phyloP scores from a whole-genome alignment of 2,797 vertebrate species.

The Eleutherodactylus coqui region DNA sequence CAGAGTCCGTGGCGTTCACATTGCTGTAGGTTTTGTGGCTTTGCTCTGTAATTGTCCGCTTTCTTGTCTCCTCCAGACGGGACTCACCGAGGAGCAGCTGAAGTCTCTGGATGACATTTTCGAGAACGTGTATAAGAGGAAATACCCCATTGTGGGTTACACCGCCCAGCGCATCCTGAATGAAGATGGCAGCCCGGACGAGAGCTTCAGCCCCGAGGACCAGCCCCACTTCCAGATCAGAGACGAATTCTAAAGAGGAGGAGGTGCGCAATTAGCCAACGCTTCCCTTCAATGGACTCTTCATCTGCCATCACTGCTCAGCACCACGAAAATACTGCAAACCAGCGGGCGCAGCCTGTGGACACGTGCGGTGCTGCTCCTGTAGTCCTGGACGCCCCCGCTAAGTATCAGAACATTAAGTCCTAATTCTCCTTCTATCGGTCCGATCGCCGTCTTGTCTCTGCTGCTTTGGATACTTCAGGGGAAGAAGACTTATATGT shows the following conservation, averaged over 20 bases:
- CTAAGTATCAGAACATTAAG: not conserved
- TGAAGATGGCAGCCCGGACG: conserved; percentile 88
- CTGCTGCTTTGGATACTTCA: no score
- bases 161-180: conserved; percentile 87
- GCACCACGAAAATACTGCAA: not conserved
- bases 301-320: no score
- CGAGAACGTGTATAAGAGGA: conserved; percentile 90
- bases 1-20: no score
- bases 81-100: conserved; percentile 86
- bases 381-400: not conserved
- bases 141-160: conserved; percentile 96
- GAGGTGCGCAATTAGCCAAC: no score
- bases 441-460: no score
- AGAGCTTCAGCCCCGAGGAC: conserved; percentile 90
- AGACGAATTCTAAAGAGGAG: conserved; percentile 94
- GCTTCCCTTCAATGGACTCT: not conserved
- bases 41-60: not conserved
- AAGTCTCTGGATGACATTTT: conserved; percentile 86
- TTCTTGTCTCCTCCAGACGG: conserved; percentile 74
- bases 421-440: not conserved
- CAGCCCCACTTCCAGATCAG: conserved; percentile 88
- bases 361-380: not conserved
- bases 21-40: no score
- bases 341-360: not conserved
- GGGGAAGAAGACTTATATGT: no score